These are phyloP conservation scores for Montipora cactus DNA, from an alignment of 64 coral and sea anemone species.

Conservation along the genomic window DNA sequence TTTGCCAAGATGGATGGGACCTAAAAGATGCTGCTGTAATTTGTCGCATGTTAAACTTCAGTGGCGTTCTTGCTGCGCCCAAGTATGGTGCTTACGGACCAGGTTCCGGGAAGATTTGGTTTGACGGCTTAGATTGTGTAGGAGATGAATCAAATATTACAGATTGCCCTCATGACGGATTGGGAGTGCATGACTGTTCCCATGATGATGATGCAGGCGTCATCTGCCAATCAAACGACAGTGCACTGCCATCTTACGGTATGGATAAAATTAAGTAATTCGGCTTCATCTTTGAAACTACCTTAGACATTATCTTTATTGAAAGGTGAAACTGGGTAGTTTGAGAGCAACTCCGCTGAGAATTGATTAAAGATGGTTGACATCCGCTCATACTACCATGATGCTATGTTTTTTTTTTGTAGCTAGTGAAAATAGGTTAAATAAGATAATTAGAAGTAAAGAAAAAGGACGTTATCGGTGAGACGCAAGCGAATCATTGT, in stretches of 20 bases:
- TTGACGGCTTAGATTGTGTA: constrained; percentile 33
- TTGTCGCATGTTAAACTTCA: constrained; percentile 65
- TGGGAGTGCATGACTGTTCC: constrained; percentile 19
- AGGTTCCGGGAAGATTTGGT: constrained; percentile 36
- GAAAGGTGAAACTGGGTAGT: no score
- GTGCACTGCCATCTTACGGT: constrained; percentile 2
- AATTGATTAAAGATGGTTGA: no score
- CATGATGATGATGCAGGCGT: neutral
- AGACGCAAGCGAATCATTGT: no score
- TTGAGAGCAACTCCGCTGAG: no score
- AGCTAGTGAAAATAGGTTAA: no score
- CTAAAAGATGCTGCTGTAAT: constrained; percentile 53
- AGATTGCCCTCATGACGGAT: constrained; percentile 11
- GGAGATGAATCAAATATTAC: constrained; percentile 45
- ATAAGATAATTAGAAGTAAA: no score
- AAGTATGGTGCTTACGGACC: neutral
- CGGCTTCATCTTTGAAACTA: no score
- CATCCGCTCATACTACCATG: no score
- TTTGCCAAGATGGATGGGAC: constrained; percentile 62
- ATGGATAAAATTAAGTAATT: neutral
- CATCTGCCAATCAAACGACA: constrained; percentile 37
- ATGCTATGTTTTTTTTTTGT: no score
- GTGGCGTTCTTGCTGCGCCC: constrained; percentile 52
- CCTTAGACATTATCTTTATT: no score
- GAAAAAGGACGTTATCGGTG: no score